phyloP scores from a whole-genome alignment of 1,140 invertebrate species.

The Drosophila ananassae region DNA sequence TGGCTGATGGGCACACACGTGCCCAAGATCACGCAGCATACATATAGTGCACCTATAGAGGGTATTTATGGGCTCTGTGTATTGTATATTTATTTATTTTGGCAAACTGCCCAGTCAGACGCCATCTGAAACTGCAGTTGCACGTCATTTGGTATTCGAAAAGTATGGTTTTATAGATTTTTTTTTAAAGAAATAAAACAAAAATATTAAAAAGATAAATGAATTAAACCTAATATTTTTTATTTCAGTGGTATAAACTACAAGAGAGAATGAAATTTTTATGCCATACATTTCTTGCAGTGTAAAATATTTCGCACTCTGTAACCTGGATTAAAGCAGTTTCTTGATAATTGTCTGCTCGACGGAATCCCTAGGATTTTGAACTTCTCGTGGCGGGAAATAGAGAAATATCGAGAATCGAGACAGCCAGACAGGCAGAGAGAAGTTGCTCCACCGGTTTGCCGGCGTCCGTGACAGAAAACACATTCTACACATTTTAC shows the following conservation, averaged over 20 bases:
- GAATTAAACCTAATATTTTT: too few relatives aligned
- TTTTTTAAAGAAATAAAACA: background rate
- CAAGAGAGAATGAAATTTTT: too few relatives aligned
- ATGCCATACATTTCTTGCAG: background rate
- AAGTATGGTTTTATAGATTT: too few relatives aligned
- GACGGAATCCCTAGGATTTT: slow-evolving; percentile 2
- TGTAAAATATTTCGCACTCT: slow-evolving; percentile 12
- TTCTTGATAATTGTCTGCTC: slow-evolving; percentile 5
- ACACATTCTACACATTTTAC: slow-evolving; percentile 36
- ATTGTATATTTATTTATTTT: slow-evolving; percentile 25
- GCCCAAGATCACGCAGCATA: slow-evolving; percentile 39
- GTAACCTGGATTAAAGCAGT: slow-evolving; percentile 4
- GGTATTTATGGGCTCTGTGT: slow-evolving; percentile 1
- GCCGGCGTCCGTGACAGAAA: slow-evolving; percentile 63
- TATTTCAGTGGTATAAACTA: too few relatives aligned
- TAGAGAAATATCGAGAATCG: background rate
- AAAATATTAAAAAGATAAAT: too few relatives aligned
- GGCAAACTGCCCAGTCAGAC: slow-evolving; percentile 48
- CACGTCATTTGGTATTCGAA: slow-evolving; percentile 25
- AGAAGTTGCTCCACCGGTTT: slow-evolving; percentile 13
- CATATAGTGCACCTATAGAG: background rate
- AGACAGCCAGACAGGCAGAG: slow-evolving; percentile 15
- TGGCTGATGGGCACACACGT: slow-evolving; percentile 23
- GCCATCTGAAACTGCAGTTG: slow-evolving; percentile 16
- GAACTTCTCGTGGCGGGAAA: background rate